Percentiles rank a stretch among this genome's conserved stretches.
These are phyloP conservation scores for Diadegma fenestrale DNA, from an alignment of 2,888 invertebrate genomes.

Conservation along the genomic window DNA sequence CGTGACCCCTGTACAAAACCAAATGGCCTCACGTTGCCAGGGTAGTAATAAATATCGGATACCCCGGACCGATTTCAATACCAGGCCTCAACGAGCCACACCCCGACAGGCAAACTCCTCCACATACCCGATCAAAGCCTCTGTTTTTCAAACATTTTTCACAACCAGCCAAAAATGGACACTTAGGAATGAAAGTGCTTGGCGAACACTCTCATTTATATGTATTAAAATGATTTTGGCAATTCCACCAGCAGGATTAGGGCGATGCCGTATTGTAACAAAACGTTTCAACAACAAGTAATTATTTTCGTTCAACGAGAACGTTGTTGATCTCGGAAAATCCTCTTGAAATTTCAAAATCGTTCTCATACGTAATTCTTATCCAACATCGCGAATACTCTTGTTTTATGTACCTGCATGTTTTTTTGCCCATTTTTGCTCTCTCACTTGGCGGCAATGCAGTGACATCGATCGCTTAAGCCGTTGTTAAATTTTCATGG, in stretches of 20 bases:
- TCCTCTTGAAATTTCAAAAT: neutral
- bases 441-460: conserved; percentile 17
- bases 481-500: conserved; percentile 80
- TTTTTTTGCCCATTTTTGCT: conserved; percentile 10
- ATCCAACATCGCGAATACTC: neutral
- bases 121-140: neutral
- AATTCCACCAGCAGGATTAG: neutral
- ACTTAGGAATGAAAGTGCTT: neutral
- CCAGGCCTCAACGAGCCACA: conserved; percentile 61
- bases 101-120: conserved; percentile 31
- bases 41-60: conserved; percentile 75
- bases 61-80: conserved; percentile 72
- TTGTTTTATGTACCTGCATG: neutral
- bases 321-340: neutral
- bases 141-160: conserved; percentile 38
- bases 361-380: neutral
- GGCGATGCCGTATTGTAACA: neutral
- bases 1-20: conserved; percentile 34
- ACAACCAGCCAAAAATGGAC: conserved; percentile 3
- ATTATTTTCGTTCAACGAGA: neutral
- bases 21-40: conserved; percentile 51
- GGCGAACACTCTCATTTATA: neutral
- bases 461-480: conserved; percentile 38
- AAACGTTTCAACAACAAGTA: neutral
- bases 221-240: neutral